Percentiles rank a stretch among this genome's conserved stretches.
phyloP scores from a whole-genome alignment of 1,140 invertebrate genomes.

The Hesperophylax magnus region DNA sequence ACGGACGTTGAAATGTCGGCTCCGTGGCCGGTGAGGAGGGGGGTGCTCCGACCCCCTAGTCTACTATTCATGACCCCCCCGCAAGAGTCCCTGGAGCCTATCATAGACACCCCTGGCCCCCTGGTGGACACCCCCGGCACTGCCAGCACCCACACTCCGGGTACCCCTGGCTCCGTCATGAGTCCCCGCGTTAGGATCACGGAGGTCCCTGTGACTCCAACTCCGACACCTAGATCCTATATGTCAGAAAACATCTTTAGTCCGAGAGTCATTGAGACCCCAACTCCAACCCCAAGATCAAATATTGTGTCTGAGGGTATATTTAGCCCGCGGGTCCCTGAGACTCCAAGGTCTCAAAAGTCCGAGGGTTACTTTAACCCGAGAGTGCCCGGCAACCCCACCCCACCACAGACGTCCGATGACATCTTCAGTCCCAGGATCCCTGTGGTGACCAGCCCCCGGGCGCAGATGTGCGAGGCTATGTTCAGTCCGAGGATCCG shows the following conservation, averaged over 20 bases:
- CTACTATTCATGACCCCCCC: conserved; percentile 24
- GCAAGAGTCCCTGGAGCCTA: conserved; percentile 54
- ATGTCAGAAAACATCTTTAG: conserved; percentile 58
- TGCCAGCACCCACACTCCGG: conserved; percentile 29
- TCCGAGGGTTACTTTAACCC: neutral
- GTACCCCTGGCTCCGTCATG: conserved; percentile 34
- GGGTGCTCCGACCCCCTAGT: conserved; percentile 72
- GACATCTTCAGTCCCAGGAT: conserved; percentile 16
- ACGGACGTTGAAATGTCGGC: conserved; percentile 64
- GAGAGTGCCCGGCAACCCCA: neutral
- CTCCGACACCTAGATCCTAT: conserved; percentile 30
- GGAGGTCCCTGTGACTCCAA: conserved; percentile 55
- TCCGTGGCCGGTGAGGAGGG: conserved; percentile 79
- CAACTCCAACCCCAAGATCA: neutral
- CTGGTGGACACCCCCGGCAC: conserved; percentile 60
- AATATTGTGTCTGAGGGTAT: too few relatives aligned
- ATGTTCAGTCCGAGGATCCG: conserved; percentile 52
- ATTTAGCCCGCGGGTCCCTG: neutral
- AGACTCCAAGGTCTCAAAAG: neutral
- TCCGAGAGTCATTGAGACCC: conserved; percentile 30
- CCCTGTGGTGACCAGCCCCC: conserved; percentile 37
- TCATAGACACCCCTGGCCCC: conserved; percentile 63
- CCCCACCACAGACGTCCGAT: neutral
- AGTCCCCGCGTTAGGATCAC: conserved; percentile 55
- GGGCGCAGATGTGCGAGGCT: conserved; percentile 55